Evolutionary conservation across 1,140 invertebrate genomes (phyloP).

Genomic region (Papilio xuthus): DNA sequence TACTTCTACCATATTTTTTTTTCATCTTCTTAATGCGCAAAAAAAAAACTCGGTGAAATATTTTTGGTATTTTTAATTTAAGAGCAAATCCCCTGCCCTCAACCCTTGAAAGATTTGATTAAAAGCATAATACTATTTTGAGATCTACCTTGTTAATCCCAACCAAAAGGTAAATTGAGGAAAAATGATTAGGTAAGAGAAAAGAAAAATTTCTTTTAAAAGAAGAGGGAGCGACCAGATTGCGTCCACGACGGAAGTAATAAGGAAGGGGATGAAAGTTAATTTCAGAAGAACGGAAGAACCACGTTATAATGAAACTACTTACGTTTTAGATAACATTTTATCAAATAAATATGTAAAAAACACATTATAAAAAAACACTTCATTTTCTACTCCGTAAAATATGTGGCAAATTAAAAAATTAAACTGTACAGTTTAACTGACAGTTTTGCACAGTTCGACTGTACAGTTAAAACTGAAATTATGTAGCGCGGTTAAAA

Average conservation of each 20-base stretch:
- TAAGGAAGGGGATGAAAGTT: conserved; percentile 17
- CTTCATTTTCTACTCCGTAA: neutral
- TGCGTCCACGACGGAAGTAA: conserved; percentile 17
- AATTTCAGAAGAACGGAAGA: conserved; percentile 23
- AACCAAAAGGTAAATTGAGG: conserved; percentile 28
- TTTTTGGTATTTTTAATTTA: conserved; percentile 2
- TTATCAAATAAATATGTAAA: neutral
- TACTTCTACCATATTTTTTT: neutral
- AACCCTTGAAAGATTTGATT: conserved; percentile 23
- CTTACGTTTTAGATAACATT: neutral
- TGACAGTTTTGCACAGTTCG: too few relatives aligned
- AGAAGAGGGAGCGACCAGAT: conserved; percentile 16
- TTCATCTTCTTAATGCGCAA: neutral
- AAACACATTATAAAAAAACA: neutral
- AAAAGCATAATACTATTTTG: conserved; percentile 21
- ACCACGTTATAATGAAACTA: neutral
- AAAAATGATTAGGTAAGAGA: conserved; percentile 11
- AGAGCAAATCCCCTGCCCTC: neutral
- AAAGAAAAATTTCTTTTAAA: conserved; percentile 33
- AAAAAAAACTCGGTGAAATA: neutral
- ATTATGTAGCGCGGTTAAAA: too few relatives aligned
- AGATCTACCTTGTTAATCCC: conserved; percentile 19
- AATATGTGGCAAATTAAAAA: neutral
- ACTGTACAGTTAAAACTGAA: too few relatives aligned
- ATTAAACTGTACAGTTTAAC: too few relatives aligned